Evolutionary conservation across 2,797 vertebrate species (phyloP).

Genomic region (Myripristis jacobus): DNA sequence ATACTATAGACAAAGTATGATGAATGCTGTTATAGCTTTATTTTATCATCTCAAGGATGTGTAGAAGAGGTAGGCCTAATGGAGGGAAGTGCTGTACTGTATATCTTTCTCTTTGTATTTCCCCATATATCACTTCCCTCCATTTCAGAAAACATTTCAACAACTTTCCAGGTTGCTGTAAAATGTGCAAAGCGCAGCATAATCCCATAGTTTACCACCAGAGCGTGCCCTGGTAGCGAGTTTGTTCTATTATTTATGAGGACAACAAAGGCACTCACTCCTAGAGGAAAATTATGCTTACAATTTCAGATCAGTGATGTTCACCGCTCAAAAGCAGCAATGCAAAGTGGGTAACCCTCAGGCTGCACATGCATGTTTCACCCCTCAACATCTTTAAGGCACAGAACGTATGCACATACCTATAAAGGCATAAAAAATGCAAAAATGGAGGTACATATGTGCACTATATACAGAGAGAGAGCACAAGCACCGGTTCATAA

Average conservation of each 20-base stretch:
- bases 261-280: constrained; percentile 49
- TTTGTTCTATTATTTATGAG: constrained; percentile 63
- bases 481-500: constrained; percentile 8
- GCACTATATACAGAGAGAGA: constrained; percentile 27
- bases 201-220: constrained; percentile 9
- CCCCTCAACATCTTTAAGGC: constrained; percentile 5
- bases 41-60: too few species aligned
- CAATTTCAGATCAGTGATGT: constrained; percentile 34
- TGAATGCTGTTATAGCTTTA: too few species aligned
- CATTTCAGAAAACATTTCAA: neutral
- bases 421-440: neutral
- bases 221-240: constrained; percentile 19
- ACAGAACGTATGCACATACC: constrained; percentile 16
- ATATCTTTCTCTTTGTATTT: too few species aligned
- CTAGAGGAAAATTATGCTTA: constrained; percentile 24
- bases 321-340: constrained; percentile 30
- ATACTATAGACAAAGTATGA: too few species aligned
- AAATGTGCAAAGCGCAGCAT: constrained; percentile 8
- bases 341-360: constrained; percentile 29
- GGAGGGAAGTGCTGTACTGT: too few species aligned
- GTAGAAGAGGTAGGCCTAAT: too few species aligned
- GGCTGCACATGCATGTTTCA: constrained; percentile 26
- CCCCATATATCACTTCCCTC: neutral
- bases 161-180: constrained; percentile 10
- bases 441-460: constrained; percentile 7